Evolutionary conservation across 64 coral and sea anemone genomes (phyloP), one percentile per base, ranked within the genome.

Genomic region (Stichodactyla helianthus): DNA sequence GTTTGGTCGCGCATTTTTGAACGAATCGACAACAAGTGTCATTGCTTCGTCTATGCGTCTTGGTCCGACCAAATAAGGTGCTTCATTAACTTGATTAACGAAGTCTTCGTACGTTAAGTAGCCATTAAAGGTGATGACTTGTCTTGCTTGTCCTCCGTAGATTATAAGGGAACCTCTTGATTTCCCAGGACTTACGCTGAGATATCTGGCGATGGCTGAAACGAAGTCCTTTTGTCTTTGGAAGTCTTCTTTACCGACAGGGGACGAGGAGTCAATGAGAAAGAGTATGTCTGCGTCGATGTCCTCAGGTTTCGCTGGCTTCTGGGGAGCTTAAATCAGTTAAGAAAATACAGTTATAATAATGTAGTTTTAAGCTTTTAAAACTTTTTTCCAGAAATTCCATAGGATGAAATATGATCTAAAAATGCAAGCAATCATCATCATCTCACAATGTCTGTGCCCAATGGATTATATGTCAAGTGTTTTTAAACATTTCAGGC

Each of bases 221-320:
- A 91, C 65, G 22, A 91, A 92, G 16, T 79, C 84, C n/a, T 87
- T 51, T 63, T 87, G 76, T 9, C 61, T 55, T 50, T 52, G 77
- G 53, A 85, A 92, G n/a, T 87, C 56, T 53, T 28, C 59, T 86
- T 54, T 56, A 12, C 64, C 7, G 25, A 92, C 52, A 7, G 59
- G 77, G 50, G 90, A 92, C 9, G 90, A 92, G 11, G 90, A 92
- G 79, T 92, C 90, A 6, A 92, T 5, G 12, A 92, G 77, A 16
- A 92, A 92, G 4, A 92, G 44, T 13, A 92, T 92, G 53, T 92
- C 85, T n/a, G 90, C 90, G 51, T 54, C 56, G 59, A 92, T 87
- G 19, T 84, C 31, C 27, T 60, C 54, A 17, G 83, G 83, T 51
- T 84, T 59, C 8, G 52, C 52, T 54, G 78, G 51, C 22, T 52